Conservation (phyloP, 2,113 vertebrate species). For the Pimephales promelas region DNA sequence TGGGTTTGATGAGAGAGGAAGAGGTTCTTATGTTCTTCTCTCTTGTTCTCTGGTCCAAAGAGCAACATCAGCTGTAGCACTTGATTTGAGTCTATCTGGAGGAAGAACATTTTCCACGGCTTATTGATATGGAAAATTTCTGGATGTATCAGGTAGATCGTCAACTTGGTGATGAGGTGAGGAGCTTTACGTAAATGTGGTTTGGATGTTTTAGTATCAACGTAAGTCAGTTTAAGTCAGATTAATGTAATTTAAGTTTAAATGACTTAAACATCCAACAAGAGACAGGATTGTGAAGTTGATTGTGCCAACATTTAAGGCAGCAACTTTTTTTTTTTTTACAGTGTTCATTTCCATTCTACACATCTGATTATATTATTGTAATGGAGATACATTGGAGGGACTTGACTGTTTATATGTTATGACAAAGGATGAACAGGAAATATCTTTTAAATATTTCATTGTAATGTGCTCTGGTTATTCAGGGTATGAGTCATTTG, state of each 20-base stretch:
- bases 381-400: background rate
- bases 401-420: background rate
- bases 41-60: background rate
- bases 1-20: slow-evolving; percentile 61
- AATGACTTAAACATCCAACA: too few species aligned
- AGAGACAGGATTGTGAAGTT: too few species aligned
- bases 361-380: background rate
- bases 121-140: slow-evolving; percentile 88
- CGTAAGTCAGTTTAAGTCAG: too few species aligned
- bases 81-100: background rate
- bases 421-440: background rate
- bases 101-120: background rate
- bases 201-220: background rate
- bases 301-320: too few species aligned
- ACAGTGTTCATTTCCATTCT: background rate
- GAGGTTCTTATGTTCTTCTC: background rate
- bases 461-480: background rate
- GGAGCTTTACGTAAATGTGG: background rate
- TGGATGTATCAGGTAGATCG: slow-evolving; percentile 87
- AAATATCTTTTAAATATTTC: background rate
- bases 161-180: slow-evolving; percentile 65
- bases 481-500: background rate
- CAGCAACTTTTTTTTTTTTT: too few species aligned
- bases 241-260: too few species aligned
- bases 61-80: background rate